Evolutionary conservation across 2,113 vertebrate genomes (phyloP), one percentile per base, ranked within the genome.

Genomic region (Myrmecophaga tridactyla): DNA sequence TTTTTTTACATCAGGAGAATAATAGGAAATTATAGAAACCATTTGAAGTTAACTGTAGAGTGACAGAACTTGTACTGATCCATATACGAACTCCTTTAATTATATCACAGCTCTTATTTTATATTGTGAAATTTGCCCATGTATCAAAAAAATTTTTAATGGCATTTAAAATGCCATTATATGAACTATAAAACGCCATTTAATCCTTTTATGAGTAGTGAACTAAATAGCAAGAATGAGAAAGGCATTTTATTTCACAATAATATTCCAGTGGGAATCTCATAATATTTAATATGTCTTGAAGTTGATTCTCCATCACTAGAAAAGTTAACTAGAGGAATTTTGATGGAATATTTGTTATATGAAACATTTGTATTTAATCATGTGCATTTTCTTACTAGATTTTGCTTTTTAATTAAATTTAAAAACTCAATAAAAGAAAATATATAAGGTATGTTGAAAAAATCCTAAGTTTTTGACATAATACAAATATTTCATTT

Each of bases 231-330:
- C 17, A 87, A 80, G 41, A 78, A 95, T 69, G 20, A 73, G 27
- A 56, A 72, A 73, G 17, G 31, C 23, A 90, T 56, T 96, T 92
- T 78, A 78, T 78, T 89, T 90, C 15, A 72, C 15, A 87, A 31
- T 43, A 75, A 18, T 27, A 51, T 3, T 1, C 1, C 65, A 25
- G 0, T 78, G 3, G 48, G 72, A 53, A 92, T 82, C 46, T 39
- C 25, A 25, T 86, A 46, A 48, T 86, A 77, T 15, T 92, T 86
- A 51, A 60, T 56, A 62, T 77, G 31, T 73, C 80, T 81, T 72
- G 53, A 51, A 14, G 2, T 60, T 39, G 10, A 18, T 58, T 86
- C 31, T 25, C 7, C 34, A 51, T 92, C 17, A 62, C 14, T 60
- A 34, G 69, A 76, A 92, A 82, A 85, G 12, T 69, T 91, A 78